A percentile compares a stretch with the other conserved stretches of the same genome.
Conservation (phyloP, 2,113 vertebrate genomes). For the Herpailurus yagouaroundi region DNA sequence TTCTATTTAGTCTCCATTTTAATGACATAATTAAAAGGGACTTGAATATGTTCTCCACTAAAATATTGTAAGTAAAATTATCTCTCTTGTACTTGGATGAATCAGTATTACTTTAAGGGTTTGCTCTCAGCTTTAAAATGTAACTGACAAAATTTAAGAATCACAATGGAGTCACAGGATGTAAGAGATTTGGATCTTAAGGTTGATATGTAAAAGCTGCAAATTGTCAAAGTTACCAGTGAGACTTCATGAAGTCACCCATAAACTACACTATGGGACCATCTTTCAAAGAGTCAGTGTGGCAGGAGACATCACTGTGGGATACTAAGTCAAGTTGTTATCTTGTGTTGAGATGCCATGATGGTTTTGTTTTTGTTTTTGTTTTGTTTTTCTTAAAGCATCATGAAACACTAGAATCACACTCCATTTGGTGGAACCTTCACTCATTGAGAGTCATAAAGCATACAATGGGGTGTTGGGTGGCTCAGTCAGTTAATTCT, state of each 20-base stretch:
- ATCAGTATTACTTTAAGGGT: not conserved
- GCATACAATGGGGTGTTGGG: not conserved
- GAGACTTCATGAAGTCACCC: not conserved
- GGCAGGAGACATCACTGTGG: not conserved
- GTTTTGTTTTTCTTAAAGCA: not conserved
- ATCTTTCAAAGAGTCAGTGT: not conserved
- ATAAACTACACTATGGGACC: not conserved
- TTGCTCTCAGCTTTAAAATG: slow-evolving; percentile 30
- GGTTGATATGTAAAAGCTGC: not conserved
- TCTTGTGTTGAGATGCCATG: not conserved
- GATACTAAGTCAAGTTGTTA: not conserved
- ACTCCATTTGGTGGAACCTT: not conserved
- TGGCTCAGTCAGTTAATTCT: too few species aligned
- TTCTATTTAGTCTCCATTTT: slow-evolving; percentile 56
- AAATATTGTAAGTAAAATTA: slow-evolving; percentile 46
- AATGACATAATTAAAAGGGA: slow-evolving; percentile 55
- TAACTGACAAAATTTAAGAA: slow-evolving; percentile 35
- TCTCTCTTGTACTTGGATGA: not conserved
- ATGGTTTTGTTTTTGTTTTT: not conserved
- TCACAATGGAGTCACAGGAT: not conserved
- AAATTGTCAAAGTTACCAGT: not conserved
- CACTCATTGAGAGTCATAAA: not conserved
- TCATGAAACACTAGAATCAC: not conserved
- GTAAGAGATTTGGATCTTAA: not conserved
- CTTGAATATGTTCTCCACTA: slow-evolving; percentile 21